phyloP scores from a whole-genome alignment of 2,888 invertebrate genomes.

The Xestia xanthographa region DNA sequence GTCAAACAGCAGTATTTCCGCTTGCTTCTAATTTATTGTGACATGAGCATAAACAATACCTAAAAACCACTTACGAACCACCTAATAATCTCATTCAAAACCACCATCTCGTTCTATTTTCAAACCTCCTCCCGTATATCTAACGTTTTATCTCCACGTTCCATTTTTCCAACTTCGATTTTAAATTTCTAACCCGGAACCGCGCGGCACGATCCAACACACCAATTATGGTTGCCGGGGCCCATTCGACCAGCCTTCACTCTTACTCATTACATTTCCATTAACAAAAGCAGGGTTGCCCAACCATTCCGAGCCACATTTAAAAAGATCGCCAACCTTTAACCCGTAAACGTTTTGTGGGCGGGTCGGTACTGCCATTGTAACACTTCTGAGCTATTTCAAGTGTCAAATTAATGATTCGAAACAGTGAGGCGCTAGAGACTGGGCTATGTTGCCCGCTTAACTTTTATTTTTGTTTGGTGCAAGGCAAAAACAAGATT shows the following conservation, averaged over 20 bases:
- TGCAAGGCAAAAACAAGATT: constrained; percentile 55
- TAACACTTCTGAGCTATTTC: constrained; percentile 83
- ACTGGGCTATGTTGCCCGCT: constrained; percentile 72
- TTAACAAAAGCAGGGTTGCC: constrained; percentile 84
- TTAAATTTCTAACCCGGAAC: constrained; percentile 60
- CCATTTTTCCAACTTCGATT: constrained; percentile 55
- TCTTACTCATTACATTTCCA: constrained; percentile 83
- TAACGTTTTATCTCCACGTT: constrained; percentile 50
- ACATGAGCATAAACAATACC: constrained; percentile 48
- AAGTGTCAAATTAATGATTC: constrained; percentile 89
- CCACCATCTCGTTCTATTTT: constrained; percentile 56
- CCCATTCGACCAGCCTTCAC: constrained; percentile 68
- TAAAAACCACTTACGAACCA: constrained; percentile 10
- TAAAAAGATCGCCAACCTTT: constrained; percentile 84
- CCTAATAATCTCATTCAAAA: constrained; percentile 43
- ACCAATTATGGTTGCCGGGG: constrained; percentile 66
- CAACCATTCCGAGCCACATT: constrained; percentile 75
- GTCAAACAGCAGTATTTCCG: constrained; percentile 14
- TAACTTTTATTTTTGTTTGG: constrained; percentile 67
- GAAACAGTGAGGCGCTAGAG: constrained; percentile 82
- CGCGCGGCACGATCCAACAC: constrained; percentile 51
- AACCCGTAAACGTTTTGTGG: constrained; percentile 83
- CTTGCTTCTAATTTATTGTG: constrained; percentile 31
- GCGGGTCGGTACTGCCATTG: constrained; percentile 81
- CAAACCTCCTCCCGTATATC: constrained; percentile 48